These are phyloP conservation scores for Mystacornis crossleyi DNA, from an alignment of 2,113 vertebrate species.

Conservation along the genomic window DNA sequence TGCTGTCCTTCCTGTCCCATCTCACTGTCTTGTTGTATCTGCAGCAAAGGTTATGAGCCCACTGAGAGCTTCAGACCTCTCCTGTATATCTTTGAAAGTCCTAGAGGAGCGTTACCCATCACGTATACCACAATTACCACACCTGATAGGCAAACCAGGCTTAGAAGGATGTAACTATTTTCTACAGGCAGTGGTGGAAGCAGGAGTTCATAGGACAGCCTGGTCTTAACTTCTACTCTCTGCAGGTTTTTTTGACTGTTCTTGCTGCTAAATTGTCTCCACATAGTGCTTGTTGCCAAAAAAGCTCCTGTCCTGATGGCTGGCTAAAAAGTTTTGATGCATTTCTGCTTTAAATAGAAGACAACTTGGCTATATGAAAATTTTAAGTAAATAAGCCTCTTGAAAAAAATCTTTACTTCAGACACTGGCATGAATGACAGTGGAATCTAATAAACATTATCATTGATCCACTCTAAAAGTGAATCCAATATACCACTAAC, in stretches of 20 bases:
- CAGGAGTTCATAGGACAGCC: background rate
- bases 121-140: background rate
- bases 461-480: background rate
- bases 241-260: background rate
- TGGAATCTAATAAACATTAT: background rate
- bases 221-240: background rate
- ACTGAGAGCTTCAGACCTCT: background rate
- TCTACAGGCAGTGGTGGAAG: background rate
- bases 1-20: background rate
- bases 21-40: background rate
- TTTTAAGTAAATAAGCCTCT: background rate
- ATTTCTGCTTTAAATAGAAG: background rate
- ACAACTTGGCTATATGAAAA: background rate
- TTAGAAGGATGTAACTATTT: background rate
- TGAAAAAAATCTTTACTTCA: background rate
- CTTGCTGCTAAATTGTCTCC: background rate
- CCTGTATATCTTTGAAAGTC: background rate
- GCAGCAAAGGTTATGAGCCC: background rate
- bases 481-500: background rate
- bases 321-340: background rate
- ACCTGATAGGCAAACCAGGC: accelerated
- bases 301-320: background rate
- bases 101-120: background rate
- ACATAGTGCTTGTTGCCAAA: background rate
- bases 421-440: background rate